Evolutionary conservation across 2,113 vertebrate species (phyloP), one percentile per base, ranked within the genome.

Genomic region (Prunella himalayana): DNA sequence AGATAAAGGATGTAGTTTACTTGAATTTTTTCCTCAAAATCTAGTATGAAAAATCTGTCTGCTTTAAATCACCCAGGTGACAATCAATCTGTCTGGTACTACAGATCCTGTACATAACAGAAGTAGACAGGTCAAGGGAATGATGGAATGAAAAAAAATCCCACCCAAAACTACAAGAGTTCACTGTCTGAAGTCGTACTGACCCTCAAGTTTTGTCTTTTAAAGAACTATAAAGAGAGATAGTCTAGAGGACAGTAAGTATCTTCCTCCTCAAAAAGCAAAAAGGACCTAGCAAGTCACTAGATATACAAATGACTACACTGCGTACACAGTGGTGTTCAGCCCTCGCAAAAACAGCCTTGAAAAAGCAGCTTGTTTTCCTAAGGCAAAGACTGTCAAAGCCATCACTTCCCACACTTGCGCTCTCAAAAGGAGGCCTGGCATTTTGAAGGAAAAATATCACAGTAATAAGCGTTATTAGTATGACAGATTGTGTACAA

Each of bases 331-430:
- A 81, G 39, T 8, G 17, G 23, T 54, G 24, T 31, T 60, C 71
- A 80, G 91, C 41, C 37, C 72, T 72, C 1, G 1, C 41, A 90
- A 60, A 80, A 94, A 61, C 42, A 65, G 41, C 54, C 50, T 85
- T 89, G 68, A 95, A 92, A 79, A 86, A 90, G 9, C 44, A 92
- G 50, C 47, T 80, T 89, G 35, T 80, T 90, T 83, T 73, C 75
- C 70, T 66, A 91, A 89, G 79, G 63, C 84, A 92, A 92, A 76
- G 69, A 42, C 37, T 71, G 66, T 64, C 65, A 75, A 54, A 95
- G 90, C 64, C 63, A 91, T 72, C 73, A 84, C 60, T 92, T 93
- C 79, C 71, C 44, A 95, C 72, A 87, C 59, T 57, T 68, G 80
- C 31, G 23, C 41, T 94, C 39, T 57, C 2, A 3, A 64, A 83